A percentile compares a stretch with the other conserved stretches of the same genome.
These are phyloP conservation scores for Mallotus villosus DNA, from an alignment of 2,797 vertebrate genomes.

Conservation along the genomic window DNA sequence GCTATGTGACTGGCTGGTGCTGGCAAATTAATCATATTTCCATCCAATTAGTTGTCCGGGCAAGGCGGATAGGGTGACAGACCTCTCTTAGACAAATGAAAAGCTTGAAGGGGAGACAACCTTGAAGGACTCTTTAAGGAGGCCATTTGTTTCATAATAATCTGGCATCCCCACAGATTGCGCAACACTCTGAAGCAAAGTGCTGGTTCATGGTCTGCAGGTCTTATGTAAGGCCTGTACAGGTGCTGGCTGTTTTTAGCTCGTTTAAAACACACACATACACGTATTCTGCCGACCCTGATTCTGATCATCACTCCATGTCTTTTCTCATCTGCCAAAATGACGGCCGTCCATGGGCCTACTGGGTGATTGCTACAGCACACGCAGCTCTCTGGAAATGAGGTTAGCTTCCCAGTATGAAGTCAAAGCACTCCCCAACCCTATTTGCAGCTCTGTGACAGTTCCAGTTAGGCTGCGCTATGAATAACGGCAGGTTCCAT, in stretches of 20 bases:
- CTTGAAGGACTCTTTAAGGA: conserved; percentile 35
- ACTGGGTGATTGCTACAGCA: not conserved
- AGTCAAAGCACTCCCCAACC: not conserved
- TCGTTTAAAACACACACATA: conserved; percentile 12
- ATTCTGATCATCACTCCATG: not conserved
- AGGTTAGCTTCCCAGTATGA: not conserved
- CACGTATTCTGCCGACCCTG: not conserved
- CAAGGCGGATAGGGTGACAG: conserved; percentile 38
- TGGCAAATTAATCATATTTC: conserved; percentile 55
- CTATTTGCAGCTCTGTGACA: not conserved
- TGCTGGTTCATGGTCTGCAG: conserved; percentile 6
- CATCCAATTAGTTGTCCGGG: conserved; percentile 50
- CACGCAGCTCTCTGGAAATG: not conserved
- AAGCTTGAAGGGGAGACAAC: conserved; percentile 38
- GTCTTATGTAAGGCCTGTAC: conserved; percentile 7
- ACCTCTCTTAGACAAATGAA: conserved; percentile 58
- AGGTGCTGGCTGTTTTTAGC: conserved; percentile 11
- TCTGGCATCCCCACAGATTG: conserved; percentile 22
- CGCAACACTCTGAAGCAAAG: conserved; percentile 24
- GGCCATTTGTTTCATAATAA: conserved; percentile 28
- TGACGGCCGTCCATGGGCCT: not conserved
- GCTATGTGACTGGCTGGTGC: conserved; percentile 25
- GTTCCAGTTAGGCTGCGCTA: not conserved
- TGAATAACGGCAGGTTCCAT: not conserved
- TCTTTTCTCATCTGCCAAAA: conserved; percentile 8